Evolutionary conservation across 2,888 invertebrate species (phyloP).

Genomic region (Gari tellinella): DNA sequence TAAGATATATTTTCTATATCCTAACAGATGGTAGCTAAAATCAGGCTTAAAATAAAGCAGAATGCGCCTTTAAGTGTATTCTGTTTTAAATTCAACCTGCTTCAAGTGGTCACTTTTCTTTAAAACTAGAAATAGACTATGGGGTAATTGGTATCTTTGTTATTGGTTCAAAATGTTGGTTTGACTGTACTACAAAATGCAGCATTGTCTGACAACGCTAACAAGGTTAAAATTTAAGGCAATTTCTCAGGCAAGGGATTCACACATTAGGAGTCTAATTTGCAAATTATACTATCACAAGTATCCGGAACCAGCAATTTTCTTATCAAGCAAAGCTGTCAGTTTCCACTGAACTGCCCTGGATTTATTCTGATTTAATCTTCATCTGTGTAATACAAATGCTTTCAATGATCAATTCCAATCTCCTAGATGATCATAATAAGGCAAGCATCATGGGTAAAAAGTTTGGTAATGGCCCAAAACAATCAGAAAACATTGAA

Average conservation of each 20-base stretch:
- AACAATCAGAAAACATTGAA: not conserved
- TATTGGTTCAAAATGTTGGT: too few relatives aligned
- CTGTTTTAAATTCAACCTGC: too few relatives aligned
- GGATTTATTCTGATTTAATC: conserved; percentile 35
- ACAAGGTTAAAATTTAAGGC: conserved; percentile 5
- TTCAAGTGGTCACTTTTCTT: too few relatives aligned
- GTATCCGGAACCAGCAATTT: conserved; percentile 28
- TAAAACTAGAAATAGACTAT: too few relatives aligned
- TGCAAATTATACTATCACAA: conserved; percentile 32
- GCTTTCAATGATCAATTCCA: conserved; percentile 30
- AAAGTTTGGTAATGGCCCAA: not conserved
- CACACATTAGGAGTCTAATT: conserved; percentile 17
- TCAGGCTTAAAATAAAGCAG: too few relatives aligned
- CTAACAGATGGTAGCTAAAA: too few relatives aligned
- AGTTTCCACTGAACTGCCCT: conserved; percentile 19
- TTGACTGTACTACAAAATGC: too few relatives aligned
- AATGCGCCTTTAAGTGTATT: too few relatives aligned
- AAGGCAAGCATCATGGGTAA: not conserved
- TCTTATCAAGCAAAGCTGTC: conserved; percentile 31
- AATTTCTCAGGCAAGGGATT: not conserved
- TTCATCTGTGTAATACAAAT: conserved; percentile 14
- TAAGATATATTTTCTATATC: too few relatives aligned
- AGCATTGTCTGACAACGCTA: too few relatives aligned
- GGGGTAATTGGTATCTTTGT: too few relatives aligned
- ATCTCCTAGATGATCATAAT: conserved; percentile 31